phyloP scores from a whole-genome alignment of 2,113 vertebrate genomes.

The Percina caprodes region DNA sequence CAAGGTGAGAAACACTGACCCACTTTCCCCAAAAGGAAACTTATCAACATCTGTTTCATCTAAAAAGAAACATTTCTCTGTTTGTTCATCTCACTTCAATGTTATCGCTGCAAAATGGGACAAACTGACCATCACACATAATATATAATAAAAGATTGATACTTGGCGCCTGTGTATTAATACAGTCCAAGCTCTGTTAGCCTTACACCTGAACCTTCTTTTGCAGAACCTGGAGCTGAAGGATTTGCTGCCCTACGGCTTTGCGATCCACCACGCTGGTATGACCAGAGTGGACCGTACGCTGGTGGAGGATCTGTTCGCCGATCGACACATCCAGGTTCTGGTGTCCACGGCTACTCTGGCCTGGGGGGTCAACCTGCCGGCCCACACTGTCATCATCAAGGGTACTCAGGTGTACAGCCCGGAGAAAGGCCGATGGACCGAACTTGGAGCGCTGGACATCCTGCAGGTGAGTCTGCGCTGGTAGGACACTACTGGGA shows the following conservation, averaged over 20 bases:
- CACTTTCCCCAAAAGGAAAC: too few relatives aligned
- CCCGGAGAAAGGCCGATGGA: slow-evolving; percentile 98
- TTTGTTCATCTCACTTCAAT: too few relatives aligned
- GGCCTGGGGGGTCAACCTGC: slow-evolving; percentile 98
- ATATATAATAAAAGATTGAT: too few relatives aligned
- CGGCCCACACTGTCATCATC: slow-evolving; percentile 97
- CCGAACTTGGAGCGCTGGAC: slow-evolving; percentile 95
- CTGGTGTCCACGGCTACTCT: slow-evolving; percentile 97
- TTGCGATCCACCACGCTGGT: slow-evolving; percentile 97
- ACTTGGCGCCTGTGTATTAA: too few relatives aligned
- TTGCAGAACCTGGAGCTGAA: slow-evolving; percentile 95
- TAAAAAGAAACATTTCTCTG: too few relatives aligned
- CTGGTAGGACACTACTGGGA: neutral
- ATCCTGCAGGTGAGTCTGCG: slow-evolving; percentile 93
- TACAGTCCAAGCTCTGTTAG: neutral
- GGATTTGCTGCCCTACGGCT: slow-evolving; percentile 96
- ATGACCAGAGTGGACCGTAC: slow-evolving; percentile 99
- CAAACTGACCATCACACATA: too few relatives aligned
- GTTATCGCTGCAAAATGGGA: too few relatives aligned
- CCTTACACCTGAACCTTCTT: neutral
- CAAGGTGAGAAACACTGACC: slow-evolving; percentile 89
- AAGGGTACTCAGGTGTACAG: slow-evolving; percentile 99
- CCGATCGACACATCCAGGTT: slow-evolving; percentile 97
- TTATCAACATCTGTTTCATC: too few relatives aligned
- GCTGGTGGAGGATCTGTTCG: slow-evolving; percentile 95